phyloP scores from a whole-genome alignment of 2,113 vertebrate genomes.

The Phyllostomus hastatus region DNA sequence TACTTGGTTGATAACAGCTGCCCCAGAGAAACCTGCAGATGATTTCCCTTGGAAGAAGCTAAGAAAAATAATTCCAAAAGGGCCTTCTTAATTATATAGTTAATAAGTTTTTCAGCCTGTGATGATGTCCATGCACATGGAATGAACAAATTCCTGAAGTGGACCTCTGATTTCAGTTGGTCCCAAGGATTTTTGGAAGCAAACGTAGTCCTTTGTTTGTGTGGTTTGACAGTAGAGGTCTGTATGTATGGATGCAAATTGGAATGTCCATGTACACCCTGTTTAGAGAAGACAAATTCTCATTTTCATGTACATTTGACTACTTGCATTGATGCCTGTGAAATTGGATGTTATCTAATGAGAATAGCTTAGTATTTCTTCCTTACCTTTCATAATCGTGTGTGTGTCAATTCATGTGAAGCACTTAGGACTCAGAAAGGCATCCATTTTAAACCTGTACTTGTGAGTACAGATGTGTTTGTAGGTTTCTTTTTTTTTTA shows the following conservation, averaged over 20 bases:
- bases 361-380: neutral
- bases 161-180: neutral
- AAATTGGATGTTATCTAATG: neutral
- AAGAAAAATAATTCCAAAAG: conserved; percentile 41
- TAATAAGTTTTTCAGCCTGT: conserved; percentile 58
- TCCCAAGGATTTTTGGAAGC: neutral
- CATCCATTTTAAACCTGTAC: neutral
- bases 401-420: neutral
- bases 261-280: neutral
- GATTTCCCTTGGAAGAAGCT: conserved; percentile 54
- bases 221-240: neutral
- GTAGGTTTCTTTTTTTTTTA: neutral
- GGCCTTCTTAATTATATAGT: conserved; percentile 49
- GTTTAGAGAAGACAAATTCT: neutral
- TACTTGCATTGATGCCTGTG: neutral
- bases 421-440: neutral
- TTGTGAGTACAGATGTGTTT: neutral
- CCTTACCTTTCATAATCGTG: neutral
- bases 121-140: neutral
- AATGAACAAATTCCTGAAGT: conserved; percentile 48
- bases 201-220: conserved; percentile 8
- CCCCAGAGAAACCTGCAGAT: conserved; percentile 57
- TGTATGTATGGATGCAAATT: neutral
- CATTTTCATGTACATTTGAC: neutral
- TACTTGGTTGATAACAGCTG: conserved; percentile 68